These are phyloP conservation scores for Orthonyx spaldingii DNA, from an alignment of 2,113 vertebrate genomes.

Conservation along the genomic window DNA sequence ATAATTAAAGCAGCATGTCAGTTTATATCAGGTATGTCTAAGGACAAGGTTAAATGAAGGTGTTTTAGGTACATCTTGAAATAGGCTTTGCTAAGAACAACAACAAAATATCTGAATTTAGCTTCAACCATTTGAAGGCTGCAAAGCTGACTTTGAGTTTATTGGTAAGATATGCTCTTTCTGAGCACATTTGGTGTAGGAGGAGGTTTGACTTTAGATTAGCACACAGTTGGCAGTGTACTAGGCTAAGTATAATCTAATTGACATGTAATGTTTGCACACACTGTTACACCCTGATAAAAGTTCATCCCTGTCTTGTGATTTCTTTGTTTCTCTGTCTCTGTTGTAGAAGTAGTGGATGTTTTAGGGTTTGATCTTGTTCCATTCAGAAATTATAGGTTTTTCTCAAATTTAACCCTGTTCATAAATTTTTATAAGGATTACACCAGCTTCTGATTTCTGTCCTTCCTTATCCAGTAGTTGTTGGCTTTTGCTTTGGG, in stretches of 20 bases:
- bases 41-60: background rate
- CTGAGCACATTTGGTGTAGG: background rate
- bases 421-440: background rate
- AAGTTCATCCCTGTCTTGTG: background rate
- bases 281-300: background rate
- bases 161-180: background rate
- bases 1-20: background rate
- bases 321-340: background rate
- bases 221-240: background rate
- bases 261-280: background rate
- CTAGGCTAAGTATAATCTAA: background rate
- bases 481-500: background rate
- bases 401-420: background rate
- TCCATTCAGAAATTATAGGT: background rate
- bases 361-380: background rate
- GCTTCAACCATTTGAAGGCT: background rate
- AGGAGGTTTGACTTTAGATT: background rate
- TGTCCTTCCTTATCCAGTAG: background rate
- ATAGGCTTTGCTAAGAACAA: background rate
- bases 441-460: background rate
- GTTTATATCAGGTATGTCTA: background rate
- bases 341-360: background rate
- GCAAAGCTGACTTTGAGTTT: background rate
- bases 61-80: background rate
- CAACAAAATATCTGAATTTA: background rate